Base-by-base conservation (phyloP, 2,797 vertebrate species). In the Tenualosa ilisha region DNA sequence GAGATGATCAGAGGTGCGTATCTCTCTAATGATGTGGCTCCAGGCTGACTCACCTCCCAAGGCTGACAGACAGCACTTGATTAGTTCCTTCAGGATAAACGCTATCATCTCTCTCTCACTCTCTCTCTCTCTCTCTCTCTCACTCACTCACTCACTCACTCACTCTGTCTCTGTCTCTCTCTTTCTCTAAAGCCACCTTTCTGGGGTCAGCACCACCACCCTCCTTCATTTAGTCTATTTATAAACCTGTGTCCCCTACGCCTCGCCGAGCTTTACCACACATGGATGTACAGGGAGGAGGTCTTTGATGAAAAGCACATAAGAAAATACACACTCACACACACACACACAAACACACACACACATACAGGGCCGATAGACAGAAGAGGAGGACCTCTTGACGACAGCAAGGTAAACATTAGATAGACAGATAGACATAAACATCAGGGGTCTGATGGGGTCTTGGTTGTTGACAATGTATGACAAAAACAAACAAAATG, bases 21-120 rank as follows among this genome's bases (percentile, higher is more conserved):
- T 91, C 90, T 88, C 90, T 93, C 92, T 95, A 94, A 94, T 93
- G 93, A 94, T 92, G 91, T 90, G 89, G 87, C 91, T 92, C 90
- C 87, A 86, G 92, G 90, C 91, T 94, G 93, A 94, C 92, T 94
- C 92, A 93, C 93, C 93, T 92, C 91, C 91, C 11, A 91, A 91
- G 81, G 86, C 93, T 93, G 93, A 94, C 93, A 93, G 93, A 93
- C 93, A 92, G 91, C 89, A 90, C 93, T 94, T 95, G 93, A 95
- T 95, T 93, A 93, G 93, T 94, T 95, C 93, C 92, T 93, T 91
- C 92, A 92, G 93, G 91, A 93, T 93, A 93, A 95, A 95, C 90
- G 93, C 72, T 43, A 79, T 79, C 72, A 4, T 24, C 72, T 79
- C 37, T 40, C 37, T 75, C 68, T 20, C 37, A 20, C 68, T 20